These are phyloP conservation scores for Sebastes cheni DNA, from an alignment of 2,797 vertebrate genomes.

Conservation along the genomic window DNA sequence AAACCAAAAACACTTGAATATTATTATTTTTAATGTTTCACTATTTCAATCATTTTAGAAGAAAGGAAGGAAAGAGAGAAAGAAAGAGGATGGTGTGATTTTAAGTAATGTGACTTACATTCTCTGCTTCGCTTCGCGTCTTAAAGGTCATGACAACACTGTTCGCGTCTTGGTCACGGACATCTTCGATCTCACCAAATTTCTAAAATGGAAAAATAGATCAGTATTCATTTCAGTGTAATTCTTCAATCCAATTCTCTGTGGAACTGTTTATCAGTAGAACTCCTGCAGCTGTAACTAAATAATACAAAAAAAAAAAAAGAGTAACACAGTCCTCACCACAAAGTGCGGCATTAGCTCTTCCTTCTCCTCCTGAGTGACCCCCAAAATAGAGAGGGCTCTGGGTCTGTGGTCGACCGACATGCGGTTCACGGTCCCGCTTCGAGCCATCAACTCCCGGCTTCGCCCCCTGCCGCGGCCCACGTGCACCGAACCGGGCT, in stretches of 20 bases:
- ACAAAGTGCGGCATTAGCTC: slow-evolving; percentile 95
- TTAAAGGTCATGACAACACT: slow-evolving; percentile 91
- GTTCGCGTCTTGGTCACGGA: slow-evolving; percentile 89
- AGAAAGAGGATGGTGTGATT: not conserved
- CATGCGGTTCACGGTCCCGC: slow-evolving; percentile 88
- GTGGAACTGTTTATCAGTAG: not conserved
- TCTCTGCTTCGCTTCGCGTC: slow-evolving; percentile 90
- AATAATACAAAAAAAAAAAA: not conserved
- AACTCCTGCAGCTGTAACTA: not conserved
- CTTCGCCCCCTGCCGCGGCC: slow-evolving; percentile 88
- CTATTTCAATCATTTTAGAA: not conserved
- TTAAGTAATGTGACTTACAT: slow-evolving; percentile 78
- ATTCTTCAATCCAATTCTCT: not conserved
- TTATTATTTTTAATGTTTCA: not conserved
- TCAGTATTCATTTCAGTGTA: not conserved
- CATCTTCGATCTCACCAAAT: slow-evolving; percentile 91
- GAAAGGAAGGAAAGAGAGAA: not conserved
- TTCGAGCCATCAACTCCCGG: slow-evolving; percentile 85
- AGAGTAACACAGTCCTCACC: slow-evolving; percentile 78
- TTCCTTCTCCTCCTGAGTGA: slow-evolving; percentile 93
- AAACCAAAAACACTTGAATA: not conserved
- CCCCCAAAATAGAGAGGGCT: slow-evolving; percentile 88
- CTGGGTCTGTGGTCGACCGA: slow-evolving; percentile 95
- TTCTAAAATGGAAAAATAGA: slow-evolving; percentile 75
- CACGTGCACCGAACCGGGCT: slow-evolving; percentile 80